Evolutionary conservation across 1,140 invertebrate species (phyloP).

Genomic region (Philopotamus ludificatus): DNA sequence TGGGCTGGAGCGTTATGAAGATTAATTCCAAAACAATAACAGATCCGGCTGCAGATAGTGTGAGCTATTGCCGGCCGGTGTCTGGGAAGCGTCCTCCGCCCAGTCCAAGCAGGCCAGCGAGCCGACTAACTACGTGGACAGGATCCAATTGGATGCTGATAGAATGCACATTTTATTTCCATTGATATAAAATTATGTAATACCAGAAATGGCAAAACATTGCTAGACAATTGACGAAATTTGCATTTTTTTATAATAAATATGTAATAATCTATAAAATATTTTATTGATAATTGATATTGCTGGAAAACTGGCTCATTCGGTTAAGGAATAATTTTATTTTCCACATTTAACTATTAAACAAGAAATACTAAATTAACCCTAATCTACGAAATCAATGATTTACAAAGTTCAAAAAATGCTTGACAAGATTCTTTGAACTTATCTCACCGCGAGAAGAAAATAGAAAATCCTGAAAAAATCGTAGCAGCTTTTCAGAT

Average conservation of each 20-base stretch:
- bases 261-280: not conserved
- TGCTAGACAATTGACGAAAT: not conserved
- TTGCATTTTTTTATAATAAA: not conserved
- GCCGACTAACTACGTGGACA: constrained; percentile 1
- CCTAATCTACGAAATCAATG: no score
- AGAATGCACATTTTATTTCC: not conserved
- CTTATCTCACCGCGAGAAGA: no score
- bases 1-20: constrained; percentile 28
- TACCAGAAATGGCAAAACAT: not conserved
- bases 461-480: no score
- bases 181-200: not conserved
- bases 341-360: no score
- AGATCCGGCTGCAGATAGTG: constrained; percentile 22
- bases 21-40: constrained; percentile 34
- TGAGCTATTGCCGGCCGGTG: constrained; percentile 25
- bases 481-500: no score
- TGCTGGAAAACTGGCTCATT: no score
- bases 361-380: no score
- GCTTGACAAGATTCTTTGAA: no score
- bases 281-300: no score
- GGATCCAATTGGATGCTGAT: not conserved
- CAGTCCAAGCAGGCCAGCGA: no score
- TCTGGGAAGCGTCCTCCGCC: constrained; percentile 16
- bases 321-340: no score
- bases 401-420: no score